Base-by-base conservation (phyloP, 2,113 vertebrate species). In the Elanus axillaris region DNA sequence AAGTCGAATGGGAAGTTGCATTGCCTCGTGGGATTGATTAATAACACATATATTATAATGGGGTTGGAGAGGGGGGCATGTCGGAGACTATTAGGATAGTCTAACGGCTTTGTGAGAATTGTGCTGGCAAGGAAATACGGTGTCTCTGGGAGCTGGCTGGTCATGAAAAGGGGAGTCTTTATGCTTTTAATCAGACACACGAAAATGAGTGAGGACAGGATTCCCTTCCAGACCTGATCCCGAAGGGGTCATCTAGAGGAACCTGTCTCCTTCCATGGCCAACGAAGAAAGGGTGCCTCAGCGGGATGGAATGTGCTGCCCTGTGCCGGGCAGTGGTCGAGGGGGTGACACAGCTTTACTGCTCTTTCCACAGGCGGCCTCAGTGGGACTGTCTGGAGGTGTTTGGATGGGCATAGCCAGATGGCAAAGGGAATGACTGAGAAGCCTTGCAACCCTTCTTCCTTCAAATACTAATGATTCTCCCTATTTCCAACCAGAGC, bases 51-150 rank as follows among this genome's bases (percentile, higher is more conserved):
- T 5, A 9, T 79, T 71, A 27, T n/a, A 4, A 1, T 25, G 48
- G 23, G 4, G 6, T 4, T 34, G 69, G 18, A 50, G 58, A 45
- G 18, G 36, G 25, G 21, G 15, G 18, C 10, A 26, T 59, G 10
- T 1, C 5, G 0, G 36, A 18, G 45, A 32, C 21, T 29, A 0
- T 40, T 17, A 88, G 15, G 9, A 12, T 26, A n/a, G 32, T 38
- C 17, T 9, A n/a, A 42, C 0, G 10, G 56, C 52, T 84, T 43
- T 63, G 36, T 72, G 60, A 27, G 43, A 78, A 52, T 27, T 0
- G 3, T n/a, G 38, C n/a, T 50, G 64, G 42, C 22, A n/a, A 23
- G 73, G 76, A 56, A 32, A 55, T 38, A 5, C 0, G 0, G 3
- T 19, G 16, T 85, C 50, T 42, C 42, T 68, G n/a, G 31, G 67